phyloP scores from a whole-genome alignment of 2,113 vertebrate species.

The Bubalus kerabau region DNA sequence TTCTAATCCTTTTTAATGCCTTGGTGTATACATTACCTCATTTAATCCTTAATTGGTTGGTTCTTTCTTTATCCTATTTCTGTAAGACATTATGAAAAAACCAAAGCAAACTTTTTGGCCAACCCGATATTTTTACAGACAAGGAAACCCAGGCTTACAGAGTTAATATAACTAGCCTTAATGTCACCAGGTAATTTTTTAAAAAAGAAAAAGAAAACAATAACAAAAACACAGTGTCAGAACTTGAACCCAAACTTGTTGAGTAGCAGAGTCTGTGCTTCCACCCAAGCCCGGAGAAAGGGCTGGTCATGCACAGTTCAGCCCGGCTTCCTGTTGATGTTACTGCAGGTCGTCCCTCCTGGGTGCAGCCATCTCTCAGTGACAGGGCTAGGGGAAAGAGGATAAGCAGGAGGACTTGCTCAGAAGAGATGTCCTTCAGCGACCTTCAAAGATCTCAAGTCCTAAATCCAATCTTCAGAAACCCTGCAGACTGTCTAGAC shows the following conservation, averaged over 20 bases:
- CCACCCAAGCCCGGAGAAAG: not conserved
- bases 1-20: not conserved
- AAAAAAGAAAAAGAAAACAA: not conserved
- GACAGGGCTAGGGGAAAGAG: not conserved
- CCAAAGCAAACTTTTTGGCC: not conserved
- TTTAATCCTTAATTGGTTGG: not conserved
- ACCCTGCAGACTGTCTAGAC: not conserved
- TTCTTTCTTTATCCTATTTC: not conserved
- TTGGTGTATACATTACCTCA: not conserved
- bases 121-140: not conserved
- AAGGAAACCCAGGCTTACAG: not conserved
- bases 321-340: not conserved
- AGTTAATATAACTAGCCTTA: not conserved
- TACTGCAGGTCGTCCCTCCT: not conserved
- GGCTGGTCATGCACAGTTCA: fast-evolving
- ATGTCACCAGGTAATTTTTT: not conserved
- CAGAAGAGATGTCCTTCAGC: not conserved
- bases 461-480: not conserved
- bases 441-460: not conserved
- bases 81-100: not conserved
- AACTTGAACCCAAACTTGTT: not conserved
- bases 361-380: not conserved
- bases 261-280: not conserved
- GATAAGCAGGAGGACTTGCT: not conserved
- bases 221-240: no score